These are phyloP conservation scores for Pararge aegeria DNA, from an alignment of 1,140 invertebrate species.

Conservation along the genomic window DNA sequence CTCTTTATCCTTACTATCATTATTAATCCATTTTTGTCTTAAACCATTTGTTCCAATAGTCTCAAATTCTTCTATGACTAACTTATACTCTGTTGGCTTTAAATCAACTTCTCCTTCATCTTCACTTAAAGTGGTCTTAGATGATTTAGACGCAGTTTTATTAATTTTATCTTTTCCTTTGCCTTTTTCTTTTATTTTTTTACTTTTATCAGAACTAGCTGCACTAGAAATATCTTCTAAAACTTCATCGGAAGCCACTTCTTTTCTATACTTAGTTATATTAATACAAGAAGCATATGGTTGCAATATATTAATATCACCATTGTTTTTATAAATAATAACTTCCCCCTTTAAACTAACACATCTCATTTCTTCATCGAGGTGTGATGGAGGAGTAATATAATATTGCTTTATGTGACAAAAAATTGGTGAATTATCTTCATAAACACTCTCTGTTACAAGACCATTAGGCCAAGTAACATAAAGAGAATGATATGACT, in stretches of 20 bases:
- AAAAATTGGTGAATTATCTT: conserved; percentile 56
- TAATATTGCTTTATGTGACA: conserved; percentile 78
- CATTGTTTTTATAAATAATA: conserved; percentile 58
- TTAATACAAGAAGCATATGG: conserved; percentile 58
- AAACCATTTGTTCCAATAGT: conserved; percentile 52
- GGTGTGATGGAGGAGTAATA: conserved; percentile 30
- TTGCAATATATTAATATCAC: conserved; percentile 51
- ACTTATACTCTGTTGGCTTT: conserved; percentile 41
- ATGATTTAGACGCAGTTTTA: conserved; percentile 47
- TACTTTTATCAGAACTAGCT: conserved; percentile 49
- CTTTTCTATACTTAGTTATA: conserved; percentile 55
- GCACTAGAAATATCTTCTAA: conserved; percentile 35
- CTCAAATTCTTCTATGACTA: conserved; percentile 63
- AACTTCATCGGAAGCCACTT: conserved; percentile 26
- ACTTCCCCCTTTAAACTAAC: conserved; percentile 69
- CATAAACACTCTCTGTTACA: conserved; percentile 70
- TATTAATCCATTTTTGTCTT: conserved; percentile 51
- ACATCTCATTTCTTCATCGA: conserved; percentile 62
- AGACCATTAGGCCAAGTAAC: conserved; percentile 79
- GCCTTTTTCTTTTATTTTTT: conserved; percentile 46
- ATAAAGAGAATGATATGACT: conserved; percentile 57
- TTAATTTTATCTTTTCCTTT: conserved; percentile 46
- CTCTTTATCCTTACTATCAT: conserved; percentile 52
- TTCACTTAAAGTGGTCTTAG: conserved; percentile 37
- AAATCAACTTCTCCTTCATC: conserved; percentile 34